Evolutionary conservation across 2,113 vertebrate species (phyloP).

Genomic region (Eretmochelys imbricata): DNA sequence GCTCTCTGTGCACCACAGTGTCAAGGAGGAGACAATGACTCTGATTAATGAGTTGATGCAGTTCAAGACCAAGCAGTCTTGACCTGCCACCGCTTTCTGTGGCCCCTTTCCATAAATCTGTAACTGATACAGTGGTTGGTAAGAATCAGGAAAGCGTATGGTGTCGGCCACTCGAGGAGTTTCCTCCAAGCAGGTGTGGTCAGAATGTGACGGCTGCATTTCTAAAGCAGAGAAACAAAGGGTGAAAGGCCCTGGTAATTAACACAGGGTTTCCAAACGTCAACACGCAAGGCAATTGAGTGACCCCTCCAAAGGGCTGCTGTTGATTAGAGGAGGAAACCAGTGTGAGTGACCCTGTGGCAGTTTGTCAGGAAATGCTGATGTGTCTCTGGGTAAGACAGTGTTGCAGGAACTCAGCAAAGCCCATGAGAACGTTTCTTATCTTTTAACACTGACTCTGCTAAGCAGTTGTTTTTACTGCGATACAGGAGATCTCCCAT

Average conservation of each 20-base stretch:
- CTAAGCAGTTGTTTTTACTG: constrained; percentile 47
- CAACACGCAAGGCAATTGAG: not conserved
- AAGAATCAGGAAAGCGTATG: not conserved
- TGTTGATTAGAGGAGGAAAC: constrained; percentile 57
- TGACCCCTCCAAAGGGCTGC: constrained; percentile 7
- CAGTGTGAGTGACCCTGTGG: not conserved
- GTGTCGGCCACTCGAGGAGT: fast-evolving
- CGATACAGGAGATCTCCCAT: not conserved
- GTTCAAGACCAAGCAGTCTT: constrained; percentile 23
- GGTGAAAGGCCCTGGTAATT: not conserved
- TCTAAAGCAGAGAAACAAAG: not conserved
- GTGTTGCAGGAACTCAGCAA: constrained; percentile 42
- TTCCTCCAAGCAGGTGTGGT: not conserved
- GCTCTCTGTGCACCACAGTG: not conserved
- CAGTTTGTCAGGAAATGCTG: constrained; percentile 43
- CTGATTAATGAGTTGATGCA: constrained; percentile 48
- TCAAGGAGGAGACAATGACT: constrained; percentile 23
- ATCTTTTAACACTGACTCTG: constrained; percentile 56
- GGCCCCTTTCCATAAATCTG: constrained; percentile 50
- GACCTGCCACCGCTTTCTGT: constrained; percentile 41
- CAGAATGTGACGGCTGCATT: not conserved
- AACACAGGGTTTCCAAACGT: fast-evolving
- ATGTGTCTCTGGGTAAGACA: not conserved
- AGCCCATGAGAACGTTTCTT: constrained; percentile 49
- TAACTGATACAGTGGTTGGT: fast-evolving